phyloP scores from a whole-genome alignment of 2,113 vertebrate species.

The Eubucco bourcierii region DNA sequence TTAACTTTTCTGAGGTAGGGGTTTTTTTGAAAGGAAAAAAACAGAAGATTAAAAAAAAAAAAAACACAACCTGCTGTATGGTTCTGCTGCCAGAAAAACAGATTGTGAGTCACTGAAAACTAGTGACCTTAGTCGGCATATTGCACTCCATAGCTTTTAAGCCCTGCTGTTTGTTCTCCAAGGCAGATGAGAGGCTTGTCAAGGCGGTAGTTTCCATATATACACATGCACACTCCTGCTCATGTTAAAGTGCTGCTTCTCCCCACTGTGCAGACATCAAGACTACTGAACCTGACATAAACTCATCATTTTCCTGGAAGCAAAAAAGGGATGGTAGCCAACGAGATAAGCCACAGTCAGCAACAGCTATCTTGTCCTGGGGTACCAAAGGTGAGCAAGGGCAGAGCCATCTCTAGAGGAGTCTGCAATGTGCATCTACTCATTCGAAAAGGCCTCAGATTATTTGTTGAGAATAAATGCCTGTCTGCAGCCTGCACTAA shows the following conservation, averaged over 20 bases:
- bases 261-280: not conserved
- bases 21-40: not conserved
- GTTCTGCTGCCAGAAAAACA: constrained; percentile 18
- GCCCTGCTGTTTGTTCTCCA: not conserved
- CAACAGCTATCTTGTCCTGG: not conserved
- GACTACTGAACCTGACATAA: not conserved
- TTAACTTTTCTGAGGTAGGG: not conserved
- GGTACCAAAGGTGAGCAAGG: not conserved
- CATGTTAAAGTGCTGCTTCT: not conserved
- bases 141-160: not conserved
- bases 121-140: constrained; percentile 9
- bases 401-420: not conserved
- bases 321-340: not conserved
- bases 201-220: not conserved
- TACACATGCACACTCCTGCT: not conserved
- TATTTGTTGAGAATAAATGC: not conserved
- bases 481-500: not conserved
- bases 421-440: not conserved
- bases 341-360: not conserved
- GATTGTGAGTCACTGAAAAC: constrained; percentile 1
- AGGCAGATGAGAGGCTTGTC: not conserved
- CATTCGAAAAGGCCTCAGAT: not conserved
- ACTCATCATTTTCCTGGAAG: constrained; percentile 15
- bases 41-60: not conserved
- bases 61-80: not conserved